Evolutionary conservation across 2,113 vertebrate species (phyloP).

Genomic region (Guaruba guarouba): DNA sequence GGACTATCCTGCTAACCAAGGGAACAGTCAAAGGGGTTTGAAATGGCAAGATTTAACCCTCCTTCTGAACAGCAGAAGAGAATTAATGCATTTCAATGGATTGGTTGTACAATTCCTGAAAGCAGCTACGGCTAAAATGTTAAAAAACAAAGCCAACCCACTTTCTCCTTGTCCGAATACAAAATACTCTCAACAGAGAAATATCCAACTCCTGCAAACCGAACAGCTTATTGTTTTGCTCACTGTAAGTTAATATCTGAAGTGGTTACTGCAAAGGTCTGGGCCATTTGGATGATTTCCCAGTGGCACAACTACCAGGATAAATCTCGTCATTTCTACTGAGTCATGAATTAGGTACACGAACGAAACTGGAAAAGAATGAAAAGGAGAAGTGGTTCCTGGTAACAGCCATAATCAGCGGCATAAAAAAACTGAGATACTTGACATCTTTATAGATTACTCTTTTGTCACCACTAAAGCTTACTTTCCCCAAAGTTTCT

Average conservation of each 20-base stretch:
- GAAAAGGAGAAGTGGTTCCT: slow-evolving; percentile 49
- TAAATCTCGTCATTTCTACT: slow-evolving; percentile 59
- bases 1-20: neutral
- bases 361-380: slow-evolving; percentile 45
- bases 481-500: neutral
- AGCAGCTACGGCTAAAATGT: neutral
- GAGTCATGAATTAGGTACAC: slow-evolving; percentile 62
- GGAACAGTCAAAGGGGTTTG: neutral
- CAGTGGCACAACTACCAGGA: slow-evolving; percentile 61
- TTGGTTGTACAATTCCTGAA: neutral
- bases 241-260: slow-evolving; percentile 62
- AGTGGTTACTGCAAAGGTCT: slow-evolving; percentile 54
- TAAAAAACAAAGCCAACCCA: neutral
- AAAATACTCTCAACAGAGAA: slow-evolving; percentile 36
- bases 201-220: slow-evolving; percentile 6
- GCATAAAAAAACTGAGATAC: neutral
- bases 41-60: neutral
- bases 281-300: slow-evolving; percentile 54
- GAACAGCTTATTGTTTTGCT: slow-evolving; percentile 64
- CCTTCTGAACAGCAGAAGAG: neutral
- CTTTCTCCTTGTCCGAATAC: slow-evolving; percentile 13
- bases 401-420: slow-evolving; percentile 32
- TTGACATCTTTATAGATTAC: slow-evolving; percentile 18
- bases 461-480: neutral
- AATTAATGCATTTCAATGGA: neutral